Percentiles rank a stretch among this genome's conserved stretches.
Evolutionary conservation across 2,888 invertebrate species (phyloP).

Genomic region (Phortica okadai): DNA sequence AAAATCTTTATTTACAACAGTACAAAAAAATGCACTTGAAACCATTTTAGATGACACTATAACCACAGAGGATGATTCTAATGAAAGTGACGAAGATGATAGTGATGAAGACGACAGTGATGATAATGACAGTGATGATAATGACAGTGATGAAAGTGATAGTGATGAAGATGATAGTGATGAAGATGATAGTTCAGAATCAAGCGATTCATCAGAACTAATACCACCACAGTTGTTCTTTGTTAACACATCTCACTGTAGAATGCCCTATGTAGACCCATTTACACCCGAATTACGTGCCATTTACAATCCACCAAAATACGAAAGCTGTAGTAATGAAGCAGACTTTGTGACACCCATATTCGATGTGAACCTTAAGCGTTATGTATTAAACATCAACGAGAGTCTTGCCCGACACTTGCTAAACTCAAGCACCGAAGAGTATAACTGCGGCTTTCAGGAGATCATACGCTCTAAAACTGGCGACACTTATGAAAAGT

Average conservation of each 20-base stretch:
- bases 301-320: conserved; percentile 44
- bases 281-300: conserved; percentile 77
- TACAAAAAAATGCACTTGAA: too few relatives aligned
- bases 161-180: too few relatives aligned
- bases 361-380: conserved; percentile 44
- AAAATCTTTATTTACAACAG: too few relatives aligned
- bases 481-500: not conserved
- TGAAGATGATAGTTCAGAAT: too few relatives aligned
- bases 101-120: too few relatives aligned
- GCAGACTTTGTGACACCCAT: conserved; percentile 47
- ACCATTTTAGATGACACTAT: too few relatives aligned
- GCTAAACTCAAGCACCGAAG: not conserved
- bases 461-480: not conserved
- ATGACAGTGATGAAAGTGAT: too few relatives aligned
- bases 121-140: too few relatives aligned
- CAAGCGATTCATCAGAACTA: too few relatives aligned
- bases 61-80: too few relatives aligned
- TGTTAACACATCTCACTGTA: conserved; percentile 79
- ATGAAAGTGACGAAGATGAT: too few relatives aligned
- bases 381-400: conserved; percentile 53
- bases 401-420: not conserved
- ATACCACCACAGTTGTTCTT: conserved; percentile 19
- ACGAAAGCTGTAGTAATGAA: conserved; percentile 52
- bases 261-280: conserved; percentile 80
- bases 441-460: not conserved